Evolutionary conservation across 1,140 invertebrate genomes (phyloP), one percentile per base, ranked within the genome.

Genomic region (Drosophila ironensis): DNA sequence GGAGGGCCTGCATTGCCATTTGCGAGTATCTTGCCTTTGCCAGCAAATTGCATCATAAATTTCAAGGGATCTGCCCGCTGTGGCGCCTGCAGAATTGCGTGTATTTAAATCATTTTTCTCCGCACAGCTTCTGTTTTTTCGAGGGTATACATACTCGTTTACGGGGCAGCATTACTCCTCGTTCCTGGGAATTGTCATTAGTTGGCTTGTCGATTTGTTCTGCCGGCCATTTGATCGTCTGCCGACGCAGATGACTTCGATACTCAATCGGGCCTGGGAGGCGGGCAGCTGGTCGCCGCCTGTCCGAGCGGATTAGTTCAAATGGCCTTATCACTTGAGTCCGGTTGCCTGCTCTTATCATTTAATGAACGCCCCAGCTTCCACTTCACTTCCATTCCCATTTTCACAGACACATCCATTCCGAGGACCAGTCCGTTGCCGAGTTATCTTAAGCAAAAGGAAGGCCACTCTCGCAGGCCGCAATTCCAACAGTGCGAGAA

Each of bases 291-390:
- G 20, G n/a, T 46, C 46, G 14, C 40, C 14, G 59, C 44, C 42
- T 33, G 33, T 19, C 19, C 19, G 2, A 48, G 42, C 33, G 60
- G 60, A 33, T 41, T 59, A 59, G 50, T 60, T 48, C 57, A 47
- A 63, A 64, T 44, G 59, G 24, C 19, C 57, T 82, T 82, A 86
- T 86, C 78, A 84, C 4, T 1, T 47, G 64, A 19, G 38, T 25
- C 41, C 68, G 53, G 51, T 14, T 28, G 60, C 3, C 28, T 37
- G 44, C 41, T 56, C 41, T 86, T 86, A 84, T 84, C 78, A 84
- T 72, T 86, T 86, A 84, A 87, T 87, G 71, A 80, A 81, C 71
- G 66, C 71, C 41, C 61, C 71, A 47, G 50, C 74, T 60, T 28
- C 17, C 41, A 47, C 8, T 64, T 28, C 33, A 19, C 61, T 28